These are phyloP conservation scores for Acleris laterana DNA, from an alignment of 2,888 invertebrate genomes.

Conservation along the genomic window DNA sequence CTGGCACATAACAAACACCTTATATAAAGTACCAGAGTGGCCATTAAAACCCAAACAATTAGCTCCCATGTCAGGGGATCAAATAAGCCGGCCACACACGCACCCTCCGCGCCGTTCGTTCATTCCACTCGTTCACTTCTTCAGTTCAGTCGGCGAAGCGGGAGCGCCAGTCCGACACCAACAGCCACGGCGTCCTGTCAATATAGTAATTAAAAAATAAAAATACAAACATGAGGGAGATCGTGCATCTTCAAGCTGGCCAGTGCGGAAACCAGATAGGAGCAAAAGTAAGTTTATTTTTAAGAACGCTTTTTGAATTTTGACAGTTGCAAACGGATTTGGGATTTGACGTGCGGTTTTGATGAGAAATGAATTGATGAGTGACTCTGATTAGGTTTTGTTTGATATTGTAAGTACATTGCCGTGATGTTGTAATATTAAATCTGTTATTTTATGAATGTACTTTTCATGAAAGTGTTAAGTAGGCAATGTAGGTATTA, in stretches of 20 bases:
- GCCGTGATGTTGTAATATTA: too few relatives aligned
- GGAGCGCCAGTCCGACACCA: constrained; percentile 35
- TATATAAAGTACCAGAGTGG: too few relatives aligned
- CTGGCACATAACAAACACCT: too few relatives aligned
- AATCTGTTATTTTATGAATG: too few relatives aligned
- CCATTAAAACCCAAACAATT: neutral
- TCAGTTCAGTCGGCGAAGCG: constrained; percentile 58
- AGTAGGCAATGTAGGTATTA: too few relatives aligned
- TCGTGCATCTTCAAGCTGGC: constrained; percentile 92
- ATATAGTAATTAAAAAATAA: constrained; percentile 48
- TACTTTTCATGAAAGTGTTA: too few relatives aligned
- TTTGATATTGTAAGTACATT: neutral
- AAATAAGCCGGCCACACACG: constrained; percentile 51
- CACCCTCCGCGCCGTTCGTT: constrained; percentile 62
- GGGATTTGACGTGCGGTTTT: neutral
- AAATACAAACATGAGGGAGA: constrained; percentile 89
- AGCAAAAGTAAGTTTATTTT: constrained; percentile 74
- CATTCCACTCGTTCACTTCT: constrained; percentile 52
- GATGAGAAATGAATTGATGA: neutral
- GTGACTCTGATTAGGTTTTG: neutral
- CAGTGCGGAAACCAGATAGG: constrained; percentile 95
- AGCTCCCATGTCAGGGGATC: neutral
- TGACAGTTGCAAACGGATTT: constrained; percentile 32
- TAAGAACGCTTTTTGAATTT: constrained; percentile 36
- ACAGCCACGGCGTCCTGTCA: constrained; percentile 25